Conservation (phyloP, 2,797 vertebrate species). For the Tiaroga cobitis region DNA sequence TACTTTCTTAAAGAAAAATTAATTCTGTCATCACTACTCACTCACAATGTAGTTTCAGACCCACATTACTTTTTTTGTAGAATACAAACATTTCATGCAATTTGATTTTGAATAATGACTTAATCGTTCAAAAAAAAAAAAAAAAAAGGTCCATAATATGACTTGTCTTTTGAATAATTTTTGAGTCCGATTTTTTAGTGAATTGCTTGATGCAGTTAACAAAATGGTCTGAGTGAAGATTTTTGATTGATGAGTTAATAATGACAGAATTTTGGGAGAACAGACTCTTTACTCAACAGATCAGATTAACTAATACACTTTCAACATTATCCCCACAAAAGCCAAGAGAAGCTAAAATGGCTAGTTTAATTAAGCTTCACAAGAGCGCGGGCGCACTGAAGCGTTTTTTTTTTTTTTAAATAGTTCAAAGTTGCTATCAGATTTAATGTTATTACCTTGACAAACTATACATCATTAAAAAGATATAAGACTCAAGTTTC, state of each 20-base stretch:
- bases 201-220: background rate
- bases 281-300: slow-evolving; percentile 30
- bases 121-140: background rate
- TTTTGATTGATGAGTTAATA: slow-evolving; percentile 45
- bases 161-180: background rate
- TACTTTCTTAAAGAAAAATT: background rate
- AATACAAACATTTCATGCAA: background rate
- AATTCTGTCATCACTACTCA: background rate
- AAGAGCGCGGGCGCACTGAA: too few relatives aligned
- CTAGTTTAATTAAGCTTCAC: too few relatives aligned
- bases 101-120: background rate
- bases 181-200: background rate
- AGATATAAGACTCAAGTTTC: too few relatives aligned
- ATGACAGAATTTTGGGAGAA: background rate
- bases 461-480: too few relatives aligned
- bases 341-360: background rate
- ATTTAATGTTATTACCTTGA: too few relatives aligned
- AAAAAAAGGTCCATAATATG: background rate
- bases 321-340: slow-evolving; percentile 33
- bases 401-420: too few relatives aligned
- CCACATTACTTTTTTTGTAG: background rate
- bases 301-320: slow-evolving; percentile 25
- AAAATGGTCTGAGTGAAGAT: too few relatives aligned
- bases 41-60: background rate
- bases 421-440: too few relatives aligned